Base-by-base conservation (phyloP, 2,797 vertebrate genomes). In the Bovichtus diacanthus region DNA sequence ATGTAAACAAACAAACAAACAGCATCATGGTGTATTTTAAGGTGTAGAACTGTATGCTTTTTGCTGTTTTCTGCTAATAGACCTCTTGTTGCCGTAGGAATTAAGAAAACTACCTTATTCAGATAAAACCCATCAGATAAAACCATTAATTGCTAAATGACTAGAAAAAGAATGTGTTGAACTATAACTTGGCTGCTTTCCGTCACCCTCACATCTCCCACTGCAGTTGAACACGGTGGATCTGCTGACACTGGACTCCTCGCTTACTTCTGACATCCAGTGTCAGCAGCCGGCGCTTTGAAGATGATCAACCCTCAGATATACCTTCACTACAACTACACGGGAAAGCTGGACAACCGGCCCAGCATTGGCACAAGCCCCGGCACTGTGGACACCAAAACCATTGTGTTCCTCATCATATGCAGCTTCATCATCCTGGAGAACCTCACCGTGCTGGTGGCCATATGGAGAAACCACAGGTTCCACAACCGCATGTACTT, bases 401-500 rank as follows among this genome's bases (percentile, higher is more conserved):
- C 91, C 10, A 63, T 95, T 1, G 91, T 95, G 18, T 96, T 97
- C 90, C 90, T 99, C 21, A 67, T 97, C 46, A 83, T 98, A 9
- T 98, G 97, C 91, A 93, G 96, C 91, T 96, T 97, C 80, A 98
- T 98, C 49, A 92, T 98, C 54, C 73, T 99, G 92, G 98, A 99
- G 94, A 99, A 99, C 91, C 81, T 99, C 81, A 96, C 97, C 72
- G 97, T 99, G 29, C 88, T 99, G 80, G 93, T 97, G 21, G 97
- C 96, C 79, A 97, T 99, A 90, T 99, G 97, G 97, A 97, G 95
- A 85, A 99, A 98, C 91, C 96, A 98, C 77, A 94, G 93, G 76
- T 98, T 99, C 88, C 97, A 99, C 94, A 98, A 97, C 78, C 97
- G 98, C 80, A 99, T 99, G 98, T 99, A 99, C 93, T 99, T 96